These are phyloP conservation scores for Corella eumyota DNA, from an alignment of 23 tunicate genomes.

Conservation along the genomic window DNA sequence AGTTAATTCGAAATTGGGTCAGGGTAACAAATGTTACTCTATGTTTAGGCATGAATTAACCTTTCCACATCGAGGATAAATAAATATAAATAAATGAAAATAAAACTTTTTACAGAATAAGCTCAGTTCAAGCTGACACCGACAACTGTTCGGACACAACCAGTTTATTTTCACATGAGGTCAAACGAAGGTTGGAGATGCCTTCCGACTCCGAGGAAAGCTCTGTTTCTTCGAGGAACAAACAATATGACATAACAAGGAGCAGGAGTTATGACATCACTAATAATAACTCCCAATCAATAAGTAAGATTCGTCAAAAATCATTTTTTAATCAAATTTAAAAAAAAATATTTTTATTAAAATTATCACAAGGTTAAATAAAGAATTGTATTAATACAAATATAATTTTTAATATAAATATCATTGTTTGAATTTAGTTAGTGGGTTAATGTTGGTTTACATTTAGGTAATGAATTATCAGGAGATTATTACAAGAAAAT, in stretches of 20 bases:
- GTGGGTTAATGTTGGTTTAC: not conserved
- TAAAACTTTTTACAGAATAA: slow-evolving; percentile 10
- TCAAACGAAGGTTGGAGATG: slow-evolving; percentile 51
- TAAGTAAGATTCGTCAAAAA: too few species aligned
- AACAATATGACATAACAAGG: not conserved
- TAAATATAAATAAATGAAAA: too few species aligned
- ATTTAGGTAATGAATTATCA: not conserved
- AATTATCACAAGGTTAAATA: not conserved
- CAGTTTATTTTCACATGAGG: slow-evolving; percentile 22
- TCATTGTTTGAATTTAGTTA: not conserved
- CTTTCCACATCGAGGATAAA: too few species aligned
- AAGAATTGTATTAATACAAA: not conserved
- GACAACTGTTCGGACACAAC: slow-evolving; percentile 14
- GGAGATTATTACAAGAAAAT: slow-evolving; percentile 20
- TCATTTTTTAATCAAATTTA: not conserved
- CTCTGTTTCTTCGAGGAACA: slow-evolving; percentile 3
- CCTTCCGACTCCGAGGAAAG: slow-evolving; percentile 83
- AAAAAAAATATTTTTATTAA: not conserved
- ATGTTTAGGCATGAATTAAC: too few species aligned
- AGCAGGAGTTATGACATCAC: not conserved
- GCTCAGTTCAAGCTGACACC: slow-evolving; percentile 17
- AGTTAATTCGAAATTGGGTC: too few species aligned
- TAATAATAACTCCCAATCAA: too few species aligned
- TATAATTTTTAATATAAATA: not conserved
- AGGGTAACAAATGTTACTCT: too few species aligned